These are phyloP conservation scores for Salpingus planirostris DNA, from an alignment of 2,888 invertebrate genomes.

Conservation along the genomic window DNA sequence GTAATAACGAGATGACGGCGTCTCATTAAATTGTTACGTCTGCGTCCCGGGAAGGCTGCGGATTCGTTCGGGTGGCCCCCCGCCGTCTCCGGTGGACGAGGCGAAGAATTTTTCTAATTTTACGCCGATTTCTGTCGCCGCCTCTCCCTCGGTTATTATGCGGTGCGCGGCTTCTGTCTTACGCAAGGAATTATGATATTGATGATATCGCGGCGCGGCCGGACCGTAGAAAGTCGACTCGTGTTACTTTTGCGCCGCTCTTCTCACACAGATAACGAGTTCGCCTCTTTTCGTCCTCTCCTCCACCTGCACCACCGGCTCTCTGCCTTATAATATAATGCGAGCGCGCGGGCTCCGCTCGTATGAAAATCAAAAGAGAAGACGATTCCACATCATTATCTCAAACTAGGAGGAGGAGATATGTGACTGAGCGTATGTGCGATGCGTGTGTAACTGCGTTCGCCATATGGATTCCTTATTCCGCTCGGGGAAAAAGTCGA, in stretches of 20 bases:
- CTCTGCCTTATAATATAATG: too few relatives aligned
- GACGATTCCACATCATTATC: conserved; percentile 13
- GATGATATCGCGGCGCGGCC: conserved; percentile 35
- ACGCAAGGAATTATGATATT: conserved; percentile 40
- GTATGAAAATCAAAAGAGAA: conserved; percentile 15
- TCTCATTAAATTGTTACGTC: too few relatives aligned
- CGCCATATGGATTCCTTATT: conserved; percentile 8
- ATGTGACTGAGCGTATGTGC: too few relatives aligned
- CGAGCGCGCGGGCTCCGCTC: conserved; percentile 1
- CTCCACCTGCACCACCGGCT: too few relatives aligned
- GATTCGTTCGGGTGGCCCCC: too few relatives aligned
- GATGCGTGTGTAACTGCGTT: conserved; percentile 6
- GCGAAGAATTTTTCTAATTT: conserved; percentile 15
- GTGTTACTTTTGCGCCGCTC: conserved; percentile 8
- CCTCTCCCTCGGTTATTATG: conserved; percentile 22
- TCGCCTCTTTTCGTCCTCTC: conserved; percentile 5
- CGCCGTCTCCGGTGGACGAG: too few relatives aligned
- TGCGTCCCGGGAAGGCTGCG: too few relatives aligned
- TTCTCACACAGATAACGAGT: conserved; percentile 17
- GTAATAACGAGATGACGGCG: too few relatives aligned
- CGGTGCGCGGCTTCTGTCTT: conserved; percentile 35
- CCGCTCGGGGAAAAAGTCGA: too few relatives aligned
- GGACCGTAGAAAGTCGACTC: conserved; percentile 17
- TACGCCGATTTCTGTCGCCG: conserved; percentile 9
- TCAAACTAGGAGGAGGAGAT: conserved; percentile 1